Conservation (phyloP, 2,888 invertebrate species). For the Eilema griseolum region DNA sequence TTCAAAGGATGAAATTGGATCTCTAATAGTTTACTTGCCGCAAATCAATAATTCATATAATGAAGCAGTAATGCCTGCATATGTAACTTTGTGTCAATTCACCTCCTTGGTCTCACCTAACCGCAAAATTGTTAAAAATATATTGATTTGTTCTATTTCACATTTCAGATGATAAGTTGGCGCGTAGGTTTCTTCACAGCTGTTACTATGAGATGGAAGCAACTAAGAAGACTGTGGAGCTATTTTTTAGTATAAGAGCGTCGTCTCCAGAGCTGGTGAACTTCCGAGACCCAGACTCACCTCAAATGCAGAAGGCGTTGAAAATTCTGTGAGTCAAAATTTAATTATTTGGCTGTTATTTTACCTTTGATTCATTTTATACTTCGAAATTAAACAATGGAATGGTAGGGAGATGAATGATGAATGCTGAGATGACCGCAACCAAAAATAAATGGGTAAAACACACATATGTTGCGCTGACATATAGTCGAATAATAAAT, state of each 20-base stretch:
- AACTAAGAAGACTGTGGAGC: conserved; percentile 79
- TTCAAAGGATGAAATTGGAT: too few species aligned
- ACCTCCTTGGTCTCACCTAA: not conserved
- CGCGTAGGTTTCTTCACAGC: conserved; percentile 85
- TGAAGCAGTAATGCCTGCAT: not conserved
- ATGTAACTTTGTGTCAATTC: not conserved
- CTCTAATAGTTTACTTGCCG: not conserved
- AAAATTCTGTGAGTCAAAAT: conserved; percentile 82
- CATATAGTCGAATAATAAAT: too few species aligned
- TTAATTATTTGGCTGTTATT: not conserved
- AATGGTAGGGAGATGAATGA: too few species aligned
- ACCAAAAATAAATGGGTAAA: too few species aligned
- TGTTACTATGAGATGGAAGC: conserved; percentile 86
- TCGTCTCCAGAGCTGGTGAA: conserved; percentile 85
- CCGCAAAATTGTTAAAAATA: too few species aligned
- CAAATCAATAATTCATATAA: too few species aligned
- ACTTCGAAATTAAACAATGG: not conserved
- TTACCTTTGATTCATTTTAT: not conserved
- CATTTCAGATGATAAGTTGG: conserved; percentile 80
- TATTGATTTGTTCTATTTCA: not conserved
- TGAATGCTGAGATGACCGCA: too few species aligned
- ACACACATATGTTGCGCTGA: too few species aligned
- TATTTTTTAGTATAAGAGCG: conserved; percentile 85
- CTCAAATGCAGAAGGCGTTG: conserved; percentile 80
- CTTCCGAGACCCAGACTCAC: conserved; percentile 84